phyloP scores from a whole-genome alignment of 2,888 invertebrate genomes.

The Ormyrus rosae region DNA sequence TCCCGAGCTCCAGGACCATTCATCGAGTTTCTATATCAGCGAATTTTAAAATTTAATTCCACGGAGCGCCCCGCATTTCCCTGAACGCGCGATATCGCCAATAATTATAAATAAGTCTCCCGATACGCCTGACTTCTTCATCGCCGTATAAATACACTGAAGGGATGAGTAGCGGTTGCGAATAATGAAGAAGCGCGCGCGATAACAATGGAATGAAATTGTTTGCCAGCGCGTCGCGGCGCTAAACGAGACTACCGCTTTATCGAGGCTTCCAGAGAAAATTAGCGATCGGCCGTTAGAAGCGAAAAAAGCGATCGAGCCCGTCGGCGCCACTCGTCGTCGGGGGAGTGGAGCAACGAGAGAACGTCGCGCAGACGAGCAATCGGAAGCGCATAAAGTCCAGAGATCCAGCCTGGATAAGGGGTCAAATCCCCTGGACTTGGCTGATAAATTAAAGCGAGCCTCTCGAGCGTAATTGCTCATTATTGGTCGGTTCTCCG shows the following conservation, averaged over 20 bases:
- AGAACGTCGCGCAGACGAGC: constrained; percentile 2
- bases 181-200: no score
- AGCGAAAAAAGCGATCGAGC: not conserved
- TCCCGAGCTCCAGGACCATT: no score
- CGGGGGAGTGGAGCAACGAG: not conserved
- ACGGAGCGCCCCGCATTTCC: no score
- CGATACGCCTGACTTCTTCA: no score
- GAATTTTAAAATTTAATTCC: no score
- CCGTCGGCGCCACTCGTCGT: constrained; percentile 30
- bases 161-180: no score
- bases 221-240: no score
- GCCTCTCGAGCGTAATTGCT: constrained; percentile 56
- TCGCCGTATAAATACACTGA: no score
- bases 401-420: constrained; percentile 42
- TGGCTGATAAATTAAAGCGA: constrained; percentile 28
- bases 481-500: constrained; percentile 58
- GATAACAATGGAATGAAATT: no score
- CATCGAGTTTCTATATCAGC: no score
- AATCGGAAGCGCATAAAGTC: constrained; percentile 62
- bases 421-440: constrained; percentile 34
- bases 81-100: no score
- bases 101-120: no score
- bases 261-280: constrained; percentile 28
- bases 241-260: not conserved
- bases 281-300: constrained; percentile 7